Evolutionary conservation across 2,797 vertebrate genomes (phyloP).

Genomic region (Streptopelia turtur): DNA sequence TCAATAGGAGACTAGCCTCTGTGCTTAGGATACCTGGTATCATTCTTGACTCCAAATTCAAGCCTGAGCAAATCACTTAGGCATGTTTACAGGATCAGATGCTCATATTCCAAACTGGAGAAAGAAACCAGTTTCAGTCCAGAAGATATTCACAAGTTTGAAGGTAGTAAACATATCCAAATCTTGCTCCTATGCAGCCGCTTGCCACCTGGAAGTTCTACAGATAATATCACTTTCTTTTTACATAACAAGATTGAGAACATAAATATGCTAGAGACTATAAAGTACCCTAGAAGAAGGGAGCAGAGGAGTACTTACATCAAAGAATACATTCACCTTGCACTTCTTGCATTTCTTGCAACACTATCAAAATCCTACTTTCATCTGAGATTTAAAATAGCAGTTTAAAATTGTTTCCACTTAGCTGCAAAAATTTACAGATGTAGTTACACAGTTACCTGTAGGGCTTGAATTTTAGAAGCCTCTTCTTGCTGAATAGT

Average conservation of each 20-base stretch:
- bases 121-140: neutral
- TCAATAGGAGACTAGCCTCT: neutral
- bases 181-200: neutral
- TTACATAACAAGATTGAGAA: neutral
- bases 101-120: neutral
- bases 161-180: neutral
- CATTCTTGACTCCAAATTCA: neutral
- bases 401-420: neutral
- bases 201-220: neutral
- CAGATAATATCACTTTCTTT: neutral
- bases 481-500: slow-evolving; percentile 84
- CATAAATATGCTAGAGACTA: neutral
- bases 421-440: neutral
- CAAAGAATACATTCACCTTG: neutral
- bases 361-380: neutral
- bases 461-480: slow-evolving; percentile 83
- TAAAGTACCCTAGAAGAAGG: neutral
- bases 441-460: slow-evolving; percentile 72
- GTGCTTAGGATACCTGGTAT: neutral
- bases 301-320: neutral
- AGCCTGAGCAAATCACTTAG: neutral
- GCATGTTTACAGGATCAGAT: neutral
- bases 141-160: neutral
- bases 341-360: neutral
- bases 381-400: neutral